Evolutionary conservation across 1,140 invertebrate genomes (phyloP), one percentile per base, ranked within the genome.

Genomic region (Dufourea novaeangliae): DNA sequence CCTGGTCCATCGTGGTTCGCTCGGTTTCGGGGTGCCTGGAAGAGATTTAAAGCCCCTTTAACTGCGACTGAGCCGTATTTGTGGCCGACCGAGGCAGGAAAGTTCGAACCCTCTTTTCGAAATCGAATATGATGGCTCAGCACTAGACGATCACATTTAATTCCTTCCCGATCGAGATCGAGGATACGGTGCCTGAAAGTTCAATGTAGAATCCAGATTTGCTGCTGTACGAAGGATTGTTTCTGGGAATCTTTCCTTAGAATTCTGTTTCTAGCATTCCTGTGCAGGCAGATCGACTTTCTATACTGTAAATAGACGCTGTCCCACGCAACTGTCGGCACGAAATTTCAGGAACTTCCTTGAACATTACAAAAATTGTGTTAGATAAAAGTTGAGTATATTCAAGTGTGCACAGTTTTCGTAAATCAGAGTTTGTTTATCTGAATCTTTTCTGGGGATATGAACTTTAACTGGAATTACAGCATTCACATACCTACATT

Each of bases 21-120:
- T 25, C 10, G 11, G 22, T 10, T 1, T 69, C 12, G n/a, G 17
- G 54, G 3, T 29, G 50, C 32, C 41, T 62, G 52, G 25, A n/a
- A 68, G 62, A 79, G 81, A 83, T 83, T 79, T 83, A 74, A 67
- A 74, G 41, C 25, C n/a, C 22, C 69, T 82, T 82, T 29, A 78
- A 34, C 54, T 14, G 34, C 11, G 14, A 57, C 66, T 63, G 44
- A 39, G 39, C 41, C 56, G 61, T 77, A 81, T 75, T 79, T 71
- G 66, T 44, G 27, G 71, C n/a, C 41, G 70, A 50, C 56, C 27
- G 32, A 29, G 34, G 1, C 59, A 54, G n/a, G 17, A 41, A 41
- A 71, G 10, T 62, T 39, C 41, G 57, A 46, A 22, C 52, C 73
- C 37, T 52, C 59, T 62, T 37, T 5, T n/a, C 50, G 2, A 22